Evolutionary conservation across 2,797 vertebrate genomes (phyloP).

Genomic region (Oreonectes daqikongensis): DNA sequence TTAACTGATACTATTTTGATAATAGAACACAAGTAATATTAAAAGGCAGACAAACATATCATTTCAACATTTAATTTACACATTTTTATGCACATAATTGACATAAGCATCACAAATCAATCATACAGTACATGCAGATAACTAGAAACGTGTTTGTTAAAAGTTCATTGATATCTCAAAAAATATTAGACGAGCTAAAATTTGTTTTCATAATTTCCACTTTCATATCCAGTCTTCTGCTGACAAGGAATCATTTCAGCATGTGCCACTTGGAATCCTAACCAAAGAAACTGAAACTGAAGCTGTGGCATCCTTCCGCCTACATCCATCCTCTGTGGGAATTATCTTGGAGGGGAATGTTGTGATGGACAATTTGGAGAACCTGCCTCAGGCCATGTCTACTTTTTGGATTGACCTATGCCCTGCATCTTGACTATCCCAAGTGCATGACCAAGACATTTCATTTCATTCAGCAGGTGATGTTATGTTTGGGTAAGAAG

Average conservation of each 20-base stretch:
- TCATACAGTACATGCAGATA: too few species aligned
- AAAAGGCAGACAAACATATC: too few species aligned
- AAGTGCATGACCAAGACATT: background rate
- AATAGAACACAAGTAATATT: too few species aligned
- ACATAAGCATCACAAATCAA: too few species aligned
- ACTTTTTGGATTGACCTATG: background rate
- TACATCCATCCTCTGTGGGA: background rate
- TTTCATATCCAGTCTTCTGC: background rate
- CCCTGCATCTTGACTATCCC: background rate
- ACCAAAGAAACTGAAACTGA: background rate
- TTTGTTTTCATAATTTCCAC: background rate
- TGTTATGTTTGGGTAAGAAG: too few species aligned
- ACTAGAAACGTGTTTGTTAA: too few species aligned
- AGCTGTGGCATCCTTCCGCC: background rate
- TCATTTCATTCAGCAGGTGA: too few species aligned
- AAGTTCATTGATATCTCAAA: too few species aligned
- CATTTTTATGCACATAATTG: too few species aligned
- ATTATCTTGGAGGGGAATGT: conserved; percentile 3
- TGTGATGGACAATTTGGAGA: background rate
- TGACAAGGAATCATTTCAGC: background rate
- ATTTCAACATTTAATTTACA: too few species aligned
- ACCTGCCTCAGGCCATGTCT: background rate
- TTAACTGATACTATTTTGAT: too few species aligned
- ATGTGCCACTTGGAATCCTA: background rate
- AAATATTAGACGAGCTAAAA: too few species aligned